Base-by-base conservation (phyloP, 2,888 invertebrate genomes). In the Eupithecia subfuscata region DNA sequence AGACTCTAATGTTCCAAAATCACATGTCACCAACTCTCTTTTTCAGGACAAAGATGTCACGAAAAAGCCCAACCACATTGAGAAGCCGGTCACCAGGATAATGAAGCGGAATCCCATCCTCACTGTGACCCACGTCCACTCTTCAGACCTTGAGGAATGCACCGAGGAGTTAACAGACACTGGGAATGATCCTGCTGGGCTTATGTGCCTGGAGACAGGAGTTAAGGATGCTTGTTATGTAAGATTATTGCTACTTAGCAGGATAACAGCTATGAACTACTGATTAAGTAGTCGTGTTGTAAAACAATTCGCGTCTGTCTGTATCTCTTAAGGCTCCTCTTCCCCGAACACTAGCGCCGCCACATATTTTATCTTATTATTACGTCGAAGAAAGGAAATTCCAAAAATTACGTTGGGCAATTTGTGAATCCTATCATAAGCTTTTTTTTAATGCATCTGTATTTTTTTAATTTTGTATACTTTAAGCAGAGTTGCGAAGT, bases 131-230 rank as follows among this genome's bases (percentile, higher is more conserved):
- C 91, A 91, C 65, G 81, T 92, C 0, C 92, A 92, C 70, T 92
- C 91, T 0, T 78, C 85, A 6, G 84, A 87, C 1, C 69, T 77
- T 9, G 84, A 86, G 0, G 84, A 86, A 0, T 94, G 94, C 70
- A 56, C 71, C 1, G 86, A 87, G 2, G 86, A 90, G 69, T 75
- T 91, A 14, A 74, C 80, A 0, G 76, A 80, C 0, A 69, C 89
- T 4, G 88, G 83, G 1, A 64, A 71, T 0, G 84, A 81, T 0
- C 76, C 81, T 0, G 79, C 80, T 1, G 75, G 77, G 11, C 68
- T 92, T 0, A 88, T 93, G 87, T 94, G 94, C 64, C 78, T 94
- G 63, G 92, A 93, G 2, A 83, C 88, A 1, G 82, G 82, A 0
- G 22, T 78, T 0, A 86, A 84, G 14, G 86, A 92, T 73, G 86